These are phyloP conservation scores for Fistularia commersonii DNA, from an alignment of 2,797 vertebrate species.

Conservation along the genomic window DNA sequence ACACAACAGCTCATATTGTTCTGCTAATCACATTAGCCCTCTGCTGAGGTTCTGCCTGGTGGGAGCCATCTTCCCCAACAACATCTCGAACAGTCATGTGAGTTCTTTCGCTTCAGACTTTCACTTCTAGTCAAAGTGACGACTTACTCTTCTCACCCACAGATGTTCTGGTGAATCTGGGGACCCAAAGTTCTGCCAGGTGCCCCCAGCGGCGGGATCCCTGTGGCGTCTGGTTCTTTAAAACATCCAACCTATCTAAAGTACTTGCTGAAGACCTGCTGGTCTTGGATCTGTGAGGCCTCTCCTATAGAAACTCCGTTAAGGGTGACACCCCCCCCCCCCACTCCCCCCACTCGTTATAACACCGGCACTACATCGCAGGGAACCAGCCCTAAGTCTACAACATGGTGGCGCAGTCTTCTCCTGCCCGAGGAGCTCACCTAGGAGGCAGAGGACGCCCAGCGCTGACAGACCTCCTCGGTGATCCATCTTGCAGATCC, in stretches of 20 bases:
- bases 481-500: slow-evolving; percentile 44
- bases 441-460: slow-evolving; percentile 57
- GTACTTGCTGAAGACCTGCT: no score
- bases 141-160: no score
- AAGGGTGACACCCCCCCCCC: no score
- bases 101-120: slow-evolving; percentile 25
- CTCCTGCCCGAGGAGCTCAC: slow-evolving; percentile 45
- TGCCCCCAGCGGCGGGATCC: no score
- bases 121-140: slow-evolving; percentile 1
- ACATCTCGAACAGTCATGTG: slow-evolving; percentile 69
- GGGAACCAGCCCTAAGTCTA: neutral
- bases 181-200: no score
- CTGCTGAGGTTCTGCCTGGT: slow-evolving; percentile 62
- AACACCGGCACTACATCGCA: no score
- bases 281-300: no score
- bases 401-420: neutral
- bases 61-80: slow-evolving; percentile 58
- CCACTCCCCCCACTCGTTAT: no score
- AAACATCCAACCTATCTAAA: no score
- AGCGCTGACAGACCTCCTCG: slow-evolving; percentile 42
- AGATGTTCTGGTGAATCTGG: no score
- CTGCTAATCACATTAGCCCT: slow-evolving; percentile 75
- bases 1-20: slow-evolving; percentile 67
- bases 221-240: no score
- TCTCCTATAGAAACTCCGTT: no score